A percentile compares a stretch with the other conserved stretches of the same genome.
These are phyloP conservation scores for Eupristina koningsbergeri DNA, from an alignment of 1,140 invertebrate species.

Conservation along the genomic window DNA sequence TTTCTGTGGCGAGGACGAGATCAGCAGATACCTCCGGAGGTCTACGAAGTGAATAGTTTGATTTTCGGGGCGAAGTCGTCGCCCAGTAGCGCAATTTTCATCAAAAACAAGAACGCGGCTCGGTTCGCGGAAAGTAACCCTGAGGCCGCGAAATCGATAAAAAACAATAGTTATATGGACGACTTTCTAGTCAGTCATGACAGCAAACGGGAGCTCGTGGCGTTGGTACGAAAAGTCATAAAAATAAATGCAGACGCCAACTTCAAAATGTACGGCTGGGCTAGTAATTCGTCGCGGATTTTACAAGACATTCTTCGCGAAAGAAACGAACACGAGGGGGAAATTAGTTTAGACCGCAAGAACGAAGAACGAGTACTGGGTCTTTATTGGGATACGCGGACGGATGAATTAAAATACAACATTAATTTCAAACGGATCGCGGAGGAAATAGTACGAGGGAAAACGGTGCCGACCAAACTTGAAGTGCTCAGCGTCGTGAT, in stretches of 20 bases:
- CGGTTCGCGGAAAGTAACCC: neutral
- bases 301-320: too few species aligned
- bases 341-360: too few species aligned
- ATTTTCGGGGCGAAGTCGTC: conserved; percentile 63
- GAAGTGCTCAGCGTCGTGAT: too few species aligned
- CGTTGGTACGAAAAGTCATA: conserved; percentile 44
- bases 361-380: too few species aligned
- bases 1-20: conserved; percentile 16
- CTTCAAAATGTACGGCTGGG: conserved; percentile 18
- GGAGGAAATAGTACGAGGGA: too few species aligned
- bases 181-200: neutral
- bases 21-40: neutral
- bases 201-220: conserved; percentile 48
- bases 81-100: conserved; percentile 56
- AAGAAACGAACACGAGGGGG: too few species aligned
- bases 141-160: neutral
- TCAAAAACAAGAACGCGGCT: conserved; percentile 55
- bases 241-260: conserved; percentile 10
- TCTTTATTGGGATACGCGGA: too few species aligned
- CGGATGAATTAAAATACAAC: too few species aligned
- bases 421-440: too few species aligned
- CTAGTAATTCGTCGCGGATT: neutral
- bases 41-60: conserved; percentile 59
- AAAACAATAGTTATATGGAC: conserved; percentile 17
- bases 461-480: too few species aligned